A percentile compares a stretch with the other conserved stretches of the same genome.
These are phyloP conservation scores for Antheraea pernyi DNA, from an alignment of 1,140 invertebrate genomes.

Conservation along the genomic window DNA sequence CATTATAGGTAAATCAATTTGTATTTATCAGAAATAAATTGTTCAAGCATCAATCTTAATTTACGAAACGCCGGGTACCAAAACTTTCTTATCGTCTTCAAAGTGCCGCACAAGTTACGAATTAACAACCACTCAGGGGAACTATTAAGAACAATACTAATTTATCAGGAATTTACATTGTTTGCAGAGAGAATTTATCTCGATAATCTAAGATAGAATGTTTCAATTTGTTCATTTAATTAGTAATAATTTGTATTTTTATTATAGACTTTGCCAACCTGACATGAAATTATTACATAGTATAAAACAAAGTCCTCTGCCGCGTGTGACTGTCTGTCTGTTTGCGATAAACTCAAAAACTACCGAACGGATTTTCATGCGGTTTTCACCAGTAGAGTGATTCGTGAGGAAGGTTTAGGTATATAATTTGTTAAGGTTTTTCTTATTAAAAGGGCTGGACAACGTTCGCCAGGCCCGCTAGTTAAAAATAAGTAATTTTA, in stretches of 20 bases:
- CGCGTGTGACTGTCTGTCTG: too few species aligned
- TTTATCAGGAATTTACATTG: slow-evolving; percentile 13
- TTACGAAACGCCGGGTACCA: neutral
- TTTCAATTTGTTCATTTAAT: neutral
- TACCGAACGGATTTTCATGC: too few species aligned
- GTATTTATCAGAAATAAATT: slow-evolving; percentile 1
- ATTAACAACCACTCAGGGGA: slow-evolving; percentile 6
- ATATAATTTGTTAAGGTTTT: too few species aligned
- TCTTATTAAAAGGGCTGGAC: too few species aligned
- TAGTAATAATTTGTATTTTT: neutral
- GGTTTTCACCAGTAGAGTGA: too few species aligned
- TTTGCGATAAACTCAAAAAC: too few species aligned
- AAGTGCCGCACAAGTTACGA: neutral
- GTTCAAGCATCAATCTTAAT: neutral
- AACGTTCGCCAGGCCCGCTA: too few species aligned
- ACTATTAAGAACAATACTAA: slow-evolving; percentile 7
- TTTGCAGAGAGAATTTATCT: neutral
- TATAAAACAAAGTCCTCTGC: too few species aligned
- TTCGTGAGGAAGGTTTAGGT: too few species aligned
- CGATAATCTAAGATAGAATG: neutral
- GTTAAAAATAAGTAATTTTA: too few species aligned
- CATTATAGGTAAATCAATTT: neutral
- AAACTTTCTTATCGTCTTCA: neutral
- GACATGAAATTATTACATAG: too few species aligned
- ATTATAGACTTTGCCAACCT: too few species aligned